Conservation (phyloP, 2,797 vertebrate genomes). For the Xiphophorus birchmanni region DNA sequence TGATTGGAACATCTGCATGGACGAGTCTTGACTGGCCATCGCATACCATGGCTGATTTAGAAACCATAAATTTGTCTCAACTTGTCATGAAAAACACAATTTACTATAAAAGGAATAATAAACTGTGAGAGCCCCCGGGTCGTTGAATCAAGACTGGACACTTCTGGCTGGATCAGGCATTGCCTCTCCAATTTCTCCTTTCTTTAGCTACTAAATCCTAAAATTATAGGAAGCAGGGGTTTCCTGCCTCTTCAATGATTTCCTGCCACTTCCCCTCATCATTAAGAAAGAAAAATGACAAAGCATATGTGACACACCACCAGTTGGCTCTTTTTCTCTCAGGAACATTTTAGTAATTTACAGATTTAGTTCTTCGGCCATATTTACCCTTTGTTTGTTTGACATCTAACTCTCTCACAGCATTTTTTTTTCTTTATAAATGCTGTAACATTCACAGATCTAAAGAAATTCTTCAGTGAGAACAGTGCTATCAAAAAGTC, state of each 20-base stretch:
- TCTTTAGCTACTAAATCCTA: background rate
- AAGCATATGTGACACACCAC: background rate
- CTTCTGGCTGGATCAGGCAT: background rate
- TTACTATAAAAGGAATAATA: background rate
- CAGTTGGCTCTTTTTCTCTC: background rate
- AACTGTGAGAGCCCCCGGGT: background rate
- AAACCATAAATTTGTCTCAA: background rate
- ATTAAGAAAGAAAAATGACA: background rate
- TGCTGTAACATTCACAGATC: slow-evolving; percentile 4
- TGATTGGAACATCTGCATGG: background rate
- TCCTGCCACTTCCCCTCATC: background rate
- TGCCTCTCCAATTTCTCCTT: background rate
- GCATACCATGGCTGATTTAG: background rate
- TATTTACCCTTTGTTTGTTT: background rate
- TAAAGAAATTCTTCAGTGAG: slow-evolving; percentile 1
- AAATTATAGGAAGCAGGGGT: background rate
- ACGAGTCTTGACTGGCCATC: background rate
- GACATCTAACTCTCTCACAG: background rate
- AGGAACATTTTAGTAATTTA: background rate
- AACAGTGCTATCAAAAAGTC: background rate
- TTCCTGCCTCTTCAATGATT: background rate
- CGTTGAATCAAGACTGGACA: background rate
- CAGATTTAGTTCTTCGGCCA: background rate
- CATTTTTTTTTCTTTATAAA: background rate
- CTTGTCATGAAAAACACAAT: background rate